Percentiles rank a stretch among this genome's conserved stretches.
Conservation (phyloP, 2,113 vertebrate species). For the Cryptomyrus ogoouensis region DNA sequence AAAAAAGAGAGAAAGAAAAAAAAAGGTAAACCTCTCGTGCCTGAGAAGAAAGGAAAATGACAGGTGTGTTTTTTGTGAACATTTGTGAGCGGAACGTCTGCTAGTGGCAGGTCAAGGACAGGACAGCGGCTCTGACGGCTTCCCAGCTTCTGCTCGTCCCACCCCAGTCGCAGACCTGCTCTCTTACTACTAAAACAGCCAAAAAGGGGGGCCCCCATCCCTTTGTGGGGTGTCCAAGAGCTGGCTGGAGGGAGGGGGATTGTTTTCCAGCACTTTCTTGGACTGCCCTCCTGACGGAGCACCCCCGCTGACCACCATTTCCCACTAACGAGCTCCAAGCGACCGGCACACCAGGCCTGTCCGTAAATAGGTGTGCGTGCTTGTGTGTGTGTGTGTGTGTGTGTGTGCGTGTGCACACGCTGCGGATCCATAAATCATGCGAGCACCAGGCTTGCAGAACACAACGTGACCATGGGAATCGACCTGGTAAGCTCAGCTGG, state of each 20-base stretch:
- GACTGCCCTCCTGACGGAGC: background rate
- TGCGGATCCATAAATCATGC: constrained; percentile 41
- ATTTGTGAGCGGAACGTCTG: background rate
- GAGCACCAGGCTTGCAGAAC: constrained; percentile 36
- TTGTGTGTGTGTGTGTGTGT: constrained; percentile 27
- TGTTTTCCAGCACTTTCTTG: constrained; percentile 41
- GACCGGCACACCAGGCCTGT: background rate
- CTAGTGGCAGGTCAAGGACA: background rate
- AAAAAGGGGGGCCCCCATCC: background rate
- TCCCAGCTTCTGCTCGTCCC: background rate
- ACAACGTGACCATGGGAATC: constrained; percentile 29
- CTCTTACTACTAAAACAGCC: background rate
- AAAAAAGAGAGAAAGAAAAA: background rate
- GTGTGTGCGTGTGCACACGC: background rate
- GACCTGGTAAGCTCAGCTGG: background rate
- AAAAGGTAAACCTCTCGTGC: background rate
- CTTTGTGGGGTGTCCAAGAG: constrained; percentile 53
- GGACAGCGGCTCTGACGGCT: background rate
- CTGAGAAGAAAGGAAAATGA: background rate
- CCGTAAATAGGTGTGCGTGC: constrained; percentile 10
- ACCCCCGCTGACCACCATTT: background rate
- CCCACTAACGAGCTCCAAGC: constrained; percentile 5
- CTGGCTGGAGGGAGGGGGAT: constrained; percentile 11
- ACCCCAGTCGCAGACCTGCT: constrained; percentile 14
- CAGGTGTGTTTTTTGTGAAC: background rate